Base-by-base conservation (phyloP, 2,797 vertebrate species). In the Coranthus polyacanthus region DNA sequence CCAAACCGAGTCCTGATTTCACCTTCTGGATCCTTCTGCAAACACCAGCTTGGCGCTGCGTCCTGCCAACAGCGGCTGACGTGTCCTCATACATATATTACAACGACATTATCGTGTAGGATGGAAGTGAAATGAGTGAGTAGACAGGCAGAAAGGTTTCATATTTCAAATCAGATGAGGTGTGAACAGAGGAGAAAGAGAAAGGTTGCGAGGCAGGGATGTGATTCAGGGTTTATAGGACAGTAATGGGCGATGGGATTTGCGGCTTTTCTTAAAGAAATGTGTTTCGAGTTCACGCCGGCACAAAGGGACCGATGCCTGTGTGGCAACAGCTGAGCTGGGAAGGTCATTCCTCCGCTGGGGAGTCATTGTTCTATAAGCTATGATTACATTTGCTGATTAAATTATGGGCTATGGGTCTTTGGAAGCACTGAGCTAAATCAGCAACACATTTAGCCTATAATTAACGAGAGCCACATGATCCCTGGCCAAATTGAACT, bases 311-410 rank as follows among this genome's bases (percentile, higher is more conserved):
- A 58, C 39, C 18, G 18, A 38, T 43, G 77, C 41, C 50, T 72
- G 60, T 45, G 72, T 64, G 45, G 60, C 55, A 62, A 44, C 29
- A 66, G 47, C 12, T 24, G 22, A 79, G 53, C 62, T 21, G 26
- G 47, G 62, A 82, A 82, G 82, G 82, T 82, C 69, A 66, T 34
- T 59, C 38, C 45, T 68, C 55, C 68, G 34, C n/a, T 47, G 43
- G 72, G 75, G 74, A 84, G 62, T 68, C 72, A 69, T 74, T 72
- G 77, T 82, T n/a, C n/a, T 70, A 46, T 68, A 76, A 74, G 54
- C 53, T 74, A 69, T 74, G 53, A 78, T 80, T 82, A 68, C 47
- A 63, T 72, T 58, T n/a, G 42, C 51, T 74, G 81, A 84, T 86
- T 84, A 68, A 79, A 84, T 81, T 60, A 82, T 70, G 47, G 42